A percentile compares a stretch with the other conserved stretches of the same genome.
Conservation (phyloP, 2,797 vertebrate species). For the Danionella dracula region DNA sequence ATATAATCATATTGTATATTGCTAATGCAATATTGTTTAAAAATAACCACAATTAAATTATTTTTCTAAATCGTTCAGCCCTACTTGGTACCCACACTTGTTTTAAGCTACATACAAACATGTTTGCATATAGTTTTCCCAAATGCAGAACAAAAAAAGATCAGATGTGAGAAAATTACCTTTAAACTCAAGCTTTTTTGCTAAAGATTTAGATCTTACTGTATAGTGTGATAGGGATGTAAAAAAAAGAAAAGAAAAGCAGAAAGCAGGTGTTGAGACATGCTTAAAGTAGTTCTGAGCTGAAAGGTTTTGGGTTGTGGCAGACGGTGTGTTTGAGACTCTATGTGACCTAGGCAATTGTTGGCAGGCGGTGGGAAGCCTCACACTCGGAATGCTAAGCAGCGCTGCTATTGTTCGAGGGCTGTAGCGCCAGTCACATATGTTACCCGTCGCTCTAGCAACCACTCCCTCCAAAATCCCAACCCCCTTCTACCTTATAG, state of each 20-base stretch:
- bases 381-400: conserved; percentile 74
- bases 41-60: too few species aligned
- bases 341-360: conserved; percentile 72
- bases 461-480: conserved; percentile 55
- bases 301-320: conserved; percentile 25
- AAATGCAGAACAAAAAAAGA: neutral
- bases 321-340: conserved; percentile 44
- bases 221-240: neutral
- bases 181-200: neutral
- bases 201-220: too few species aligned
- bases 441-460: conserved; percentile 66
- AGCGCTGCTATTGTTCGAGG: conserved; percentile 72
- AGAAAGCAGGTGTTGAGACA: conserved; percentile 2
- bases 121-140: neutral
- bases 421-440: conserved; percentile 64
- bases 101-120: too few species aligned
- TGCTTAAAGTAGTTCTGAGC: neutral
- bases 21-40: too few species aligned
- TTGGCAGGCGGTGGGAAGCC: conserved; percentile 74
- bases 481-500: neutral
- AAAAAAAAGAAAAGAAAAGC: neutral
- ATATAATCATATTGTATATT: too few species aligned
- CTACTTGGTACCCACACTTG: too few species aligned
- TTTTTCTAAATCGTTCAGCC: too few species aligned
- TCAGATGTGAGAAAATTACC: neutral